Conservation (phyloP, 2,888 invertebrate genomes). For the Poecilobothrus nobilitatus region DNA sequence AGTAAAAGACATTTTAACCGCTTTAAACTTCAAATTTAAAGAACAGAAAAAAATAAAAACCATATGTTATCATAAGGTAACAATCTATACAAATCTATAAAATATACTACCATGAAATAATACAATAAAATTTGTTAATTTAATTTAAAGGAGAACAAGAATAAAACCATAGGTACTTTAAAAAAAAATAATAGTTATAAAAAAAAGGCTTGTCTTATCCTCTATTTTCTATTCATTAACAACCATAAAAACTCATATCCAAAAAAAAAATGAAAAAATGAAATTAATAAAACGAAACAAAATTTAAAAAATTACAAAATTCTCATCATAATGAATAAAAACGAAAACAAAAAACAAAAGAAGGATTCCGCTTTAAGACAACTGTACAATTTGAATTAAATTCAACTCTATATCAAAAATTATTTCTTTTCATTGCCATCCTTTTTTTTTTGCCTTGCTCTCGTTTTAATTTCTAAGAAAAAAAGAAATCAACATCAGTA, state of each 20-base stretch:
- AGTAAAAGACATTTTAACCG: no score
- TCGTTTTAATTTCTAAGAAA: not conserved
- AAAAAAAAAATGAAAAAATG: not conserved
- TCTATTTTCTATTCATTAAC: not conserved
- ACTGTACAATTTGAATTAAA: not conserved
- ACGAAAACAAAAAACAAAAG: no score
- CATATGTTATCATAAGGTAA: not conserved
- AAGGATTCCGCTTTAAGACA: not conserved
- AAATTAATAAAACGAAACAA: not conserved
- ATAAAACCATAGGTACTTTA: not conserved
- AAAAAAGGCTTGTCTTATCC: slow-evolving; percentile 1
- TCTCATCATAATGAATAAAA: not conserved
- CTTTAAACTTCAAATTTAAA: no score
- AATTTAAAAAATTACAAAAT: not conserved
- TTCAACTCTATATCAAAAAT: not conserved
- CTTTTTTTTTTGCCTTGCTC: not conserved
- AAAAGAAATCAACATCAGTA: not conserved
- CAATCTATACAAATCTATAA: not conserved
- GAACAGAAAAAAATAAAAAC: not conserved
- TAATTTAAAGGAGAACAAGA: not conserved
- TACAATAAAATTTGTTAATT: not conserved
- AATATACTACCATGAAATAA: not conserved
- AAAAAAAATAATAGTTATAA: not conserved
- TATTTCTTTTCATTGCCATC: not conserved
- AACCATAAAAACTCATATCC: not conserved